Conservation (phyloP, 1,140 invertebrate genomes). For the Drosophila pruinosa region DNA sequence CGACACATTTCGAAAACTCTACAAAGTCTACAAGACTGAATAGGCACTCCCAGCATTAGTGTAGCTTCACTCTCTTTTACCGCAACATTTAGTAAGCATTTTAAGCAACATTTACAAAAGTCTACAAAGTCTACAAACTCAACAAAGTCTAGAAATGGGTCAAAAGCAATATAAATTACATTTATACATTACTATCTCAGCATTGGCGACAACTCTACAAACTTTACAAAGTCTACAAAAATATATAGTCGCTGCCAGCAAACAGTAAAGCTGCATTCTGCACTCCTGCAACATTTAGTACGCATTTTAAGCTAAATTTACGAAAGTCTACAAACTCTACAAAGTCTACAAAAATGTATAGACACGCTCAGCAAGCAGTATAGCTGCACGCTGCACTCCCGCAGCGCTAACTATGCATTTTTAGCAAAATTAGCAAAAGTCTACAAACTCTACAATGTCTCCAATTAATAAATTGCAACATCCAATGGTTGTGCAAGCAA, state of each 20-base stretch:
- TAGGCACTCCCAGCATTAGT: too few species aligned
- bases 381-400: too few species aligned
- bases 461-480: background rate
- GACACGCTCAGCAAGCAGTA: too few species aligned
- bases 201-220: background rate
- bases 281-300: background rate
- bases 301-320: background rate
- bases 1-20: conserved; percentile 19
- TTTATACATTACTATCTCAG: background rate
- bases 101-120: background rate
- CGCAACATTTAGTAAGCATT: background rate
- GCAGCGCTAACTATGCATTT: background rate
- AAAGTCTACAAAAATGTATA: background rate
- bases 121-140: conserved; percentile 6
- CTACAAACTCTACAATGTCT: background rate
- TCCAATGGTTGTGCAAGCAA: background rate
- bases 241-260: background rate
- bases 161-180: background rate
- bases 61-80: too few species aligned
- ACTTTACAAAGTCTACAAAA: conserved; percentile 14
- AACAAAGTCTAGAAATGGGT: background rate
- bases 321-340: conserved; percentile 22
- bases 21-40: conserved; percentile 10
- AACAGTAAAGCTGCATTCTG: too few species aligned
- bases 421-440: background rate